Evolutionary conservation across 2,888 invertebrate genomes (phyloP), one percentile per base, ranked within the genome.

Genomic region (Capitulum mitella): DNA sequence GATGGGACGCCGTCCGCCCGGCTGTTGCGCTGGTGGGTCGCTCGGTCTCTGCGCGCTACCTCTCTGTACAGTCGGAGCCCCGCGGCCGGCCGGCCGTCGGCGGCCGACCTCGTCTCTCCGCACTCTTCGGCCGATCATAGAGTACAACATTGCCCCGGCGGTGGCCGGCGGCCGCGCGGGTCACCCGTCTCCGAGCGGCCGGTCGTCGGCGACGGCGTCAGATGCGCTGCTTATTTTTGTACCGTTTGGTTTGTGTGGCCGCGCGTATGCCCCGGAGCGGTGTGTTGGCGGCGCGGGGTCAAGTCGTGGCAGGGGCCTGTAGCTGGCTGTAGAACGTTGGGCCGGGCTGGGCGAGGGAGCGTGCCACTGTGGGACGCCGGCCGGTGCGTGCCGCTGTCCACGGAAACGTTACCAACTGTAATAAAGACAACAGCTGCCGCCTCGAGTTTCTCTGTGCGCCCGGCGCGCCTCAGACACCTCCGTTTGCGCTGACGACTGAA

Each of bases 361-460:
- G 58, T 26, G n/a, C 10, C 1, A 10, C 29, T 29, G n/a, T 6
- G n/a, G 1, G n/a, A 6, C 3, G 6, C 54, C 5, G 54, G 6
- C 54, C n/a, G n/a, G n/a, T 6, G 5, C n/a, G n/a, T n/a, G 54
- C 3, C n/a, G 54, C 51, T 16, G 51, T 19, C 16, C 16, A 46
- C 54, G 3, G 26, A 54, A 6, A 22, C 5, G n/a, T 29, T 26
- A 10, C 58, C 58, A 29, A 10, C 58, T 6, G n/a, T 5, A 58
- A 58, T 58, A 58, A 58, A 58, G 58, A 58, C 58, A n/a, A 14
- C 29, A 58, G 58, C n/a, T 58, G n/a, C n/a, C n/a, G n/a, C n/a
- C n/a, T n/a, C n/a, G n/a, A n/a, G n/a, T n/a, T n/a, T n/a, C n/a
- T n/a, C n/a, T n/a, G n/a, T n/a, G n/a, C n/a, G n/a, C n/a, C n/a